A percentile compares a stretch with the other conserved stretches of the same genome.
These are phyloP conservation scores for Orthosia gracilis DNA, from an alignment of 2,888 invertebrate species.

Conservation along the genomic window DNA sequence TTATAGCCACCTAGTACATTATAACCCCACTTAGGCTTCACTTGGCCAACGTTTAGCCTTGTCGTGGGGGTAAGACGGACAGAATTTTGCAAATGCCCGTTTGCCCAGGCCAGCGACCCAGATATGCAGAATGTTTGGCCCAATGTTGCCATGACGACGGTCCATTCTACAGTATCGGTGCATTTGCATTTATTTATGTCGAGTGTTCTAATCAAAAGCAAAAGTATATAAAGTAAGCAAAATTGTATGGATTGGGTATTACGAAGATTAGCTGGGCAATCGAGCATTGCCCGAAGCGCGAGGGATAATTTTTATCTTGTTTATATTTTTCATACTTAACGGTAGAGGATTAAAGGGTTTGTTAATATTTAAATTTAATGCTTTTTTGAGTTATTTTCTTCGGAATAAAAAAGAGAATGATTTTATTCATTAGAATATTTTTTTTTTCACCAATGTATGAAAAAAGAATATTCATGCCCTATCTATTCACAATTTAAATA, in stretches of 20 bases:
- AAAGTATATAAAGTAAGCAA: slow-evolving; percentile 10
- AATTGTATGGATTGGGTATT: slow-evolving; percentile 30
- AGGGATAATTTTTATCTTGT: neutral
- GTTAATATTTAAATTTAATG: too few species aligned
- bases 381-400: neutral
- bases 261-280: neutral
- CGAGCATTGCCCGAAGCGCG: neutral
- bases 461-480: neutral
- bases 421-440: neutral
- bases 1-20: slow-evolving; percentile 45
- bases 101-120: slow-evolving; percentile 74
- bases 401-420: neutral
- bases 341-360: neutral
- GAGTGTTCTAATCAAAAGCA: slow-evolving; percentile 34
- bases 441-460: neutral
- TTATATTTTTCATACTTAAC: neutral
- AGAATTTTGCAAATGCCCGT: slow-evolving; percentile 74
- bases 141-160: slow-evolving; percentile 79
- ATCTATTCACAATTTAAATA: neutral
- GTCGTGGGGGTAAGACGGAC: slow-evolving; percentile 47
- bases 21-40: slow-evolving; percentile 48
- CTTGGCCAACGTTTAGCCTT: slow-evolving; percentile 38
- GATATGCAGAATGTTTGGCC: slow-evolving; percentile 82
- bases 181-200: slow-evolving; percentile 62
- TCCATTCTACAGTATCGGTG: slow-evolving; percentile 48